These are phyloP conservation scores for Lacerta viridis DNA, from an alignment of 2,797 vertebrate species.

Conservation along the genomic window DNA sequence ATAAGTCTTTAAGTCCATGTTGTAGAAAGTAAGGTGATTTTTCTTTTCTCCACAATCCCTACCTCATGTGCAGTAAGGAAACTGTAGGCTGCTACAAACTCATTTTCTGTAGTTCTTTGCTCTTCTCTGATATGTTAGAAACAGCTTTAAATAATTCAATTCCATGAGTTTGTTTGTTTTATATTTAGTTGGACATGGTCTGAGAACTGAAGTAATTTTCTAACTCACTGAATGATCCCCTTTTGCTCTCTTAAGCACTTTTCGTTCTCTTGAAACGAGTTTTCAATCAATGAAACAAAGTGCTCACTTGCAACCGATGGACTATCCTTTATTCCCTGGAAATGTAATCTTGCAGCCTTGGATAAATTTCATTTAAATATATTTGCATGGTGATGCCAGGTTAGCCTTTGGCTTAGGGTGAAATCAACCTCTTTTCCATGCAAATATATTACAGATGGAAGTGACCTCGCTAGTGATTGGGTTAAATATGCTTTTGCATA, in stretches of 20 bases:
- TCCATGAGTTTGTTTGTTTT: constrained; percentile 69
- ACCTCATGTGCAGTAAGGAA: accelerated
- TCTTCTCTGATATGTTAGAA: background rate
- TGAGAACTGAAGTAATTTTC: constrained; percentile 71
- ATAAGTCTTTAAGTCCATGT: background rate
- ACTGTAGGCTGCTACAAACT: accelerated
- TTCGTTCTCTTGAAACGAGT: constrained; percentile 50
- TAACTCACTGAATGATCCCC: constrained; percentile 68
- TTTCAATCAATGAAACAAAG: constrained; percentile 63
- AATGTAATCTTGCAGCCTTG: constrained; percentile 31
- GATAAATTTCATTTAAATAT: constrained; percentile 53
- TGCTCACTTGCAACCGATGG: constrained; percentile 11
- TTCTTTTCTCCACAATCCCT: background rate
- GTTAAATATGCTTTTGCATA: constrained; percentile 47
- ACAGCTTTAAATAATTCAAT: constrained; percentile 56
- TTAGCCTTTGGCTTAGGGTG: constrained; percentile 23
- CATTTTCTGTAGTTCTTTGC: background rate
- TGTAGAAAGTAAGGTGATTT: background rate
- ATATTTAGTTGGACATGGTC: constrained; percentile 64
- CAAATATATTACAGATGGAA: constrained; percentile 24
- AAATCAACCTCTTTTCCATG: constrained; percentile 37
- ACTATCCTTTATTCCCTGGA: constrained; percentile 34
- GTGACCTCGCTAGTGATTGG: constrained; percentile 35
- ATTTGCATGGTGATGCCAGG: constrained; percentile 39
- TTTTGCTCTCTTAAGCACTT: constrained; percentile 64